These are phyloP conservation scores for Triplophysa yarkandensis DNA, from an alignment of 2,797 vertebrate genomes.

Conservation along the genomic window DNA sequence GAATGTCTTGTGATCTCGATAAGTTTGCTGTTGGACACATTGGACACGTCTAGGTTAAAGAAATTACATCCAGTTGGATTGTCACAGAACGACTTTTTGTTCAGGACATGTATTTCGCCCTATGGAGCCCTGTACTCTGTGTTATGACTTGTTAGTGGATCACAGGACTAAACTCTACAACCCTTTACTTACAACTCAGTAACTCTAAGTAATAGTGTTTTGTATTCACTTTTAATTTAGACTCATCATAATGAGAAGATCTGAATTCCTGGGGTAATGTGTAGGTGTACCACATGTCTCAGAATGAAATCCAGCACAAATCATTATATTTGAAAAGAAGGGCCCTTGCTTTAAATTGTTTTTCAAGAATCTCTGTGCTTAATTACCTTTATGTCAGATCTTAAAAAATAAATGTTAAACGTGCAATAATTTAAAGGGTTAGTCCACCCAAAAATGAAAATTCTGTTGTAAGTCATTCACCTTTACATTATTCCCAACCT, in stretches of 20 bases:
- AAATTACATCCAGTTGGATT: background rate
- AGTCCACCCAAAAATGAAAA: no score
- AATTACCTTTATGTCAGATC: background rate
- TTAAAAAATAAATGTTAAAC: no score
- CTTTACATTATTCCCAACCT: no score
- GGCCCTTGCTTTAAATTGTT: background rate
- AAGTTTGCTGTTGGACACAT: background rate
- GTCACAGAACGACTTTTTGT: background rate
- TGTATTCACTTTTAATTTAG: slow-evolving; percentile 15
- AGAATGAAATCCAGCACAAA: background rate
- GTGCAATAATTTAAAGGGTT: no score
- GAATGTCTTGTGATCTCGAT: background rate
- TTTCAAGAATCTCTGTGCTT: background rate
- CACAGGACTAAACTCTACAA: slow-evolving; percentile 22
- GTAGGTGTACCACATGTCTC: background rate
- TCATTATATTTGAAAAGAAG: background rate
- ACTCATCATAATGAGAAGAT: background rate
- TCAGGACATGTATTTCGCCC: background rate
- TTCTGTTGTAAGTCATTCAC: no score
- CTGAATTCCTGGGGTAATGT: background rate
- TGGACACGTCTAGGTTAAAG: background rate
- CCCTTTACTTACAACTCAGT: slow-evolving; percentile 36
- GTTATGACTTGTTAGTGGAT: slow-evolving; percentile 19
- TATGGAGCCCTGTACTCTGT: slow-evolving; percentile 7
- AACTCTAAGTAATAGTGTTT: slow-evolving; percentile 40